Conservation (phyloP, 2,888 invertebrate species). For the Tetragonula carbonaria region DNA sequence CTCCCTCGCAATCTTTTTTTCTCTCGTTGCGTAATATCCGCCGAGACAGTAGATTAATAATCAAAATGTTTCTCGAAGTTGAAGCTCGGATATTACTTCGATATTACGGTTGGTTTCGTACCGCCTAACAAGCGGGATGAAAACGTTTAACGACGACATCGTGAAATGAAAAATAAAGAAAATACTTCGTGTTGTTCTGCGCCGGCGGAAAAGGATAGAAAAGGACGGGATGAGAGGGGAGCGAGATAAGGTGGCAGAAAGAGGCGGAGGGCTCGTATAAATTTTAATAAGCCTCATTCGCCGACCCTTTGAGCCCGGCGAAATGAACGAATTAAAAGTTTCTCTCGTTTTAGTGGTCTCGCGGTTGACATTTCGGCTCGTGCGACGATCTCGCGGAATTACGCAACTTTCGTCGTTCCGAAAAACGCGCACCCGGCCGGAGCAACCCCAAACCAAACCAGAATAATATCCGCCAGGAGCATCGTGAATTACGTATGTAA, state of each 20-base stretch:
- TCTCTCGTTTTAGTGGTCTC: slow-evolving; percentile 79
- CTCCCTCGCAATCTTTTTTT: slow-evolving; percentile 17
- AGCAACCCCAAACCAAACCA: not conserved
- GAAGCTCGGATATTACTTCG: not conserved
- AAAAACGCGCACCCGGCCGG: slow-evolving; percentile 53
- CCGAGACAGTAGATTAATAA: slow-evolving; percentile 8
- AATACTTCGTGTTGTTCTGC: not conserved
- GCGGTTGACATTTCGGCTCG: slow-evolving; percentile 82
- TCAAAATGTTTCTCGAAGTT: slow-evolving; percentile 5
- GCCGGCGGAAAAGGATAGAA: slow-evolving; percentile 5
- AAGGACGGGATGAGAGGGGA: slow-evolving; percentile 34
- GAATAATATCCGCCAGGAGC: slow-evolving; percentile 56
- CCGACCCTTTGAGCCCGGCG: slow-evolving; percentile 81
- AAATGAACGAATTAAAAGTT: slow-evolving; percentile 84
- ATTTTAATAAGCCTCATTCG: slow-evolving; percentile 83
- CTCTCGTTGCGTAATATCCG: not conserved
- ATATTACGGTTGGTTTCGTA: not conserved
- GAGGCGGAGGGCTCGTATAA: slow-evolving; percentile 75
- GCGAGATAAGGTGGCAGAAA: slow-evolving; percentile 50
- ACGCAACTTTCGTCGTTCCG: slow-evolving; percentile 81
- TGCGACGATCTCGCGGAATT: slow-evolving; percentile 76
- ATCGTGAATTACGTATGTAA: slow-evolving; percentile 70
- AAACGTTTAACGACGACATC: slow-evolving; percentile 17
- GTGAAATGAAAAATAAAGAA: not conserved
- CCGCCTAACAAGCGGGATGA: slow-evolving; percentile 9